Conservation (phyloP, 2,797 vertebrate species). For the Sebastolobus alascanus region DNA sequence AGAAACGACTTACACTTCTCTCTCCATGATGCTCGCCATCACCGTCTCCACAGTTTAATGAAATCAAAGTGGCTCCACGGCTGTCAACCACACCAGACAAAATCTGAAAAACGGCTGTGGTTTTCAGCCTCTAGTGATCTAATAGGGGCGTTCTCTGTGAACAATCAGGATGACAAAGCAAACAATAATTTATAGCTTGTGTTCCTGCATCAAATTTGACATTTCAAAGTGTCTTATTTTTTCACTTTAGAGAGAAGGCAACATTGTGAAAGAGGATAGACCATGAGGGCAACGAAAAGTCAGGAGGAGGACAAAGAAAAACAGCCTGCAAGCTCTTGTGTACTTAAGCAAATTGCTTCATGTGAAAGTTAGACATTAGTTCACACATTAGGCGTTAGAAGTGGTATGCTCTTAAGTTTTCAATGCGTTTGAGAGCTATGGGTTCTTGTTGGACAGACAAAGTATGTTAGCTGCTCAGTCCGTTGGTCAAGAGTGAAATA, state of each 20-base stretch:
- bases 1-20: not conserved
- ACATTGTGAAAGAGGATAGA: slow-evolving; percentile 16
- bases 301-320: slow-evolving; percentile 11
- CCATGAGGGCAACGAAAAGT: not conserved
- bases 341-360: not conserved
- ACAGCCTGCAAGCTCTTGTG: not conserved
- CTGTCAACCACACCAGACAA: slow-evolving; percentile 22
- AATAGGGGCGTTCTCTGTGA: slow-evolving; percentile 12
- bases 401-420: not conserved
- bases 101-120: slow-evolving; percentile 9
- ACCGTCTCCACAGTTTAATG: not conserved
- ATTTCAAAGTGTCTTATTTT: slow-evolving; percentile 30
- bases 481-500: no score
- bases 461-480: not conserved
- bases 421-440: no score
- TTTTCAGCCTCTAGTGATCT: slow-evolving; percentile 35
- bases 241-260: slow-evolving; percentile 9
- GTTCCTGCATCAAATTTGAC: slow-evolving; percentile 26
- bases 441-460: not conserved
- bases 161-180: slow-evolving; percentile 40
- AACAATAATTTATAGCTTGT: slow-evolving; percentile 20
- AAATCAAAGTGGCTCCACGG: slow-evolving; percentile 25
- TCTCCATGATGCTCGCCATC: not conserved
- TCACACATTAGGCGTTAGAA: not conserved
- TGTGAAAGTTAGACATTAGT: slow-evolving; percentile 6